A percentile compares a stretch with the other conserved stretches of the same genome.
Evolutionary conservation across 2,797 vertebrate genomes (phyloP).

Genomic region (Lithobates pipiens): DNA sequence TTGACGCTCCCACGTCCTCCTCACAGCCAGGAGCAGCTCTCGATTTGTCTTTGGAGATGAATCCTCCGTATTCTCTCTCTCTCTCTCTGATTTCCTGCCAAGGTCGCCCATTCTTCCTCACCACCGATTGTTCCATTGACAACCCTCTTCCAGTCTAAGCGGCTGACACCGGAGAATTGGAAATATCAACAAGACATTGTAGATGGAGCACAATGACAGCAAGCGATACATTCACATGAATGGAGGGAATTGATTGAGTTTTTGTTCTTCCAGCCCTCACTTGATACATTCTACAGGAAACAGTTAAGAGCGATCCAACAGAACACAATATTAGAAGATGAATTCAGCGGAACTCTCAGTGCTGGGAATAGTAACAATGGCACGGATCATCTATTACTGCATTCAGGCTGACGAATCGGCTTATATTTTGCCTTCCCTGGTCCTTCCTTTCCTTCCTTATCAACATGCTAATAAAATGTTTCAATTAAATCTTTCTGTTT

Average conservation of each 20-base stretch:
- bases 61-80: neutral
- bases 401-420: neutral
- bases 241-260: neutral
- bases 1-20: neutral
- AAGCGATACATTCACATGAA: neutral
- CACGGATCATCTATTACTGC: neutral
- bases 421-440: no score
- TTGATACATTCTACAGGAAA: neutral
- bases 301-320: slow-evolving; percentile 6
- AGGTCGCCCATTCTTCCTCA: neutral
- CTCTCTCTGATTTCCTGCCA: neutral
- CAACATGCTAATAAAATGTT: no score
- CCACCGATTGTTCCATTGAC: neutral
- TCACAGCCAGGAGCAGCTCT: neutral
- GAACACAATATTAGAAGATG: slow-evolving; percentile 26
- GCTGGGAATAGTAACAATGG: neutral
- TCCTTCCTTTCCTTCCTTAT: no score
- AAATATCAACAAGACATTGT: slow-evolving; percentile 1
- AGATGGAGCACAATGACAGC: neutral
- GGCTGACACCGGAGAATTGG: slow-evolving; percentile 11
- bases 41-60: neutral
- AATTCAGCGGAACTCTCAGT: neutral
- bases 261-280: neutral
- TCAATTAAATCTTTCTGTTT: no score
- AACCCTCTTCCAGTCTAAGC: neutral